Conservation (phyloP, 2,113 vertebrate species). For the Megalops atlanticus region DNA sequence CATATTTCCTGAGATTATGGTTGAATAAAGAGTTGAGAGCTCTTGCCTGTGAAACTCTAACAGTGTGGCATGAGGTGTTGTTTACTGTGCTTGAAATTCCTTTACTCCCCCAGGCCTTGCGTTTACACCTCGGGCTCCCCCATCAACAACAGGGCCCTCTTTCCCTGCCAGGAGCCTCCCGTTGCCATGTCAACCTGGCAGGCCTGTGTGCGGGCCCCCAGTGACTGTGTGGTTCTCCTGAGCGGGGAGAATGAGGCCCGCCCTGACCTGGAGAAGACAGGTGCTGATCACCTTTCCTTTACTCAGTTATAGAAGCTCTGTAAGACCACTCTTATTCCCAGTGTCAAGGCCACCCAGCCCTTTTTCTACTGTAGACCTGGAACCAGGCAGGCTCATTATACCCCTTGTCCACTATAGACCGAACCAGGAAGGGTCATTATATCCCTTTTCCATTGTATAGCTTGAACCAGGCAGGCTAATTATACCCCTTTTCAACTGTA, state of each 20-base stretch:
- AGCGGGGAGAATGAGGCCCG: slow-evolving; percentile 88
- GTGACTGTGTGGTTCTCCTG: slow-evolving; percentile 85
- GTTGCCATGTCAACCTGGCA: slow-evolving; percentile 98
- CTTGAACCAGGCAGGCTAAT: not conserved
- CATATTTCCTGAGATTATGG: too few species aligned
- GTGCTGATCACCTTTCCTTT: slow-evolving; percentile 64
- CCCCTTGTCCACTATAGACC: not conserved
- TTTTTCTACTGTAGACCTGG: slow-evolving; percentile 8
- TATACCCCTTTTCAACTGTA: slow-evolving; percentile 8
- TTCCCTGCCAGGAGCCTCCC: slow-evolving; percentile 97
- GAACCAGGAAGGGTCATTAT: not conserved
- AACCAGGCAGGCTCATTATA: not conserved
- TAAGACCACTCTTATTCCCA: too few species aligned
- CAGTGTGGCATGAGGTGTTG: too few species aligned
- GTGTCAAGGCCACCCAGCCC: too few species aligned
- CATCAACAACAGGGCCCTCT: slow-evolving; percentile 97
- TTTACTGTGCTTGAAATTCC: slow-evolving; percentile 58
- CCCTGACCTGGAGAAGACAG: slow-evolving; percentile 72
- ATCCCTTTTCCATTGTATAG: not conserved
- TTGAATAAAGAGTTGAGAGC: too few species aligned
- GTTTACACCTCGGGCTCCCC: slow-evolving; percentile 94
- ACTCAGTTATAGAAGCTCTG: too few species aligned
- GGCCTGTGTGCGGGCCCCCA: slow-evolving; percentile 80
- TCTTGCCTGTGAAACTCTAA: too few species aligned
- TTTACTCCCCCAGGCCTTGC: slow-evolving; percentile 77